Base-by-base conservation (phyloP, 2,888 invertebrate species). In the Dryobotodes eremita region DNA sequence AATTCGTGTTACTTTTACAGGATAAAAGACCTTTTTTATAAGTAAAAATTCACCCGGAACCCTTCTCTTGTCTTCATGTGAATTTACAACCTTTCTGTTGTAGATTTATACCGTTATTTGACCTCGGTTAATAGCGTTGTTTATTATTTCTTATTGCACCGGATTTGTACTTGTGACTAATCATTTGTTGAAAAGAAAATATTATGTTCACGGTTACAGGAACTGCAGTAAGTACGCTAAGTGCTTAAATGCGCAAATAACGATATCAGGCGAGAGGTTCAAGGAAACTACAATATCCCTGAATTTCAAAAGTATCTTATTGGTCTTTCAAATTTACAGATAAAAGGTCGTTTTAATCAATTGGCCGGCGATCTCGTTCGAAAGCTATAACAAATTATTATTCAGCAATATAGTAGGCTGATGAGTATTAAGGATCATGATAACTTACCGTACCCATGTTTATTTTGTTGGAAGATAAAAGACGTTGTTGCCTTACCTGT, bases 1-100 rank as follows among this genome's bases (percentile, higher is more conserved):
- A 15, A 53, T 23, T 61, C 53, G 15, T 42, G 17, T 55, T 2
- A 71, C 15, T 55, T 77, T 69, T 53, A 23, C 26, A 72, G 73
- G 50, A 70, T 36, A 55, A 26, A 61, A 81, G 17, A 42, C 26
- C 13, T n/a, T 65, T 84, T 77, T 71, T 31, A 11, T 13, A 2
- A 31, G 5, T 72, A 75, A 77, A 79, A 55, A 55, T 64, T 53
- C 23, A 79, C 82, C 86, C 86, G 85, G 88, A 88, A 87, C 87
- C 87, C 31, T 80, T 88, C 80, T 80, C 75, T 77, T 75, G 74
- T 48, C 11, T 48, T 42, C 66, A 15, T 11, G 53, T 46, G 36
- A 76, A 64, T 79, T 81, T 82, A 76, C 50, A 71, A 64, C 71
- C 77, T 83, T 79, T 77, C 55, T 61, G 62, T 55, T 61, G 66